Evolutionary conservation across 1,140 invertebrate species (phyloP).

Genomic region (Drosophila subpulchrella): DNA sequence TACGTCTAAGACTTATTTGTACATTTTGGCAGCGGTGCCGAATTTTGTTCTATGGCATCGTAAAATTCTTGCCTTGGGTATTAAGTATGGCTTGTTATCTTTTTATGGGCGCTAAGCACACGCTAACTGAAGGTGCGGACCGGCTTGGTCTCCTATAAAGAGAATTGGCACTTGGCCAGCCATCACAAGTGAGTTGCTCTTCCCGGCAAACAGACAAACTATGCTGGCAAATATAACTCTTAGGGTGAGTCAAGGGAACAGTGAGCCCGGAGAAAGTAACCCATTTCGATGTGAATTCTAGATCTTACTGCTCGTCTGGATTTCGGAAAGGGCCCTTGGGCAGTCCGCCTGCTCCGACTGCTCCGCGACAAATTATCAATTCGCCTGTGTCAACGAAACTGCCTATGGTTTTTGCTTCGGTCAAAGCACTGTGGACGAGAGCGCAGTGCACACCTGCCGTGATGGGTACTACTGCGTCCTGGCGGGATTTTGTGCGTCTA

Average conservation of each 20-base stretch:
- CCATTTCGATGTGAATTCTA: background rate
- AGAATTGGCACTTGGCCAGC: constrained; percentile 28
- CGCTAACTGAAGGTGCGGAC: constrained; percentile 22
- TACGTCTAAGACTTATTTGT: constrained; percentile 1
- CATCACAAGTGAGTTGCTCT: constrained; percentile 22
- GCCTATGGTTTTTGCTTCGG: constrained; percentile 44
- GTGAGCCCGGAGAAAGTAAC: background rate
- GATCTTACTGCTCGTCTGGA: constrained; percentile 4
- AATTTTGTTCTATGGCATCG: constrained; percentile 30
- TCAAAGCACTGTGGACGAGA: background rate
- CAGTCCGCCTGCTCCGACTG: constrained; percentile 45
- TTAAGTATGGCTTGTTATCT: constrained; percentile 28
- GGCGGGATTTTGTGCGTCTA: constrained; percentile 22
- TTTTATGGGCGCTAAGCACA: constrained; percentile 39
- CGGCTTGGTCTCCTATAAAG: constrained; percentile 40
- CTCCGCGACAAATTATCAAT: constrained; percentile 9
- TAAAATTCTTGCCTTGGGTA: constrained; percentile 23
- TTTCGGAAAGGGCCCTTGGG: background rate
- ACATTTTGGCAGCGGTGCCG: constrained; percentile 37
- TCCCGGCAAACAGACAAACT: constrained; percentile 17
- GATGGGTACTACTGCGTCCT: constrained; percentile 49
- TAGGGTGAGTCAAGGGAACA: constrained; percentile 1
- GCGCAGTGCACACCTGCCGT: constrained; percentile 12
- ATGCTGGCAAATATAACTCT: constrained; percentile 11
- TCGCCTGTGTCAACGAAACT: constrained; percentile 56